phyloP scores from a whole-genome alignment of 2,888 invertebrate genomes.

The Synergus umbraculus region DNA sequence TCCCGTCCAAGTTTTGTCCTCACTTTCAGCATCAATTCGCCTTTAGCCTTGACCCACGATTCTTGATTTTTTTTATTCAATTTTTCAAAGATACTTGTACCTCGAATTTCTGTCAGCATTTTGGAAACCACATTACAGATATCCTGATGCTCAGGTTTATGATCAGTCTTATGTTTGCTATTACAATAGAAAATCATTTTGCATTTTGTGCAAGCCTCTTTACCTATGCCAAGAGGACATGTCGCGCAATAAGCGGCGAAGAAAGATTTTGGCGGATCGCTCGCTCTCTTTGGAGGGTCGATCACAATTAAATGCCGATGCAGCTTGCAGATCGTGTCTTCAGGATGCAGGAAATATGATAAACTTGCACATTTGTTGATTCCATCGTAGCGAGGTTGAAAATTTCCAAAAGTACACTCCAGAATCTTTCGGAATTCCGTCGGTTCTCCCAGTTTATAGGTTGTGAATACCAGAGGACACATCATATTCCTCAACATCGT shows the following conservation, averaged over 20 bases:
- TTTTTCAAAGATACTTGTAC: constrained; percentile 42
- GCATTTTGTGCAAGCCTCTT: background rate
- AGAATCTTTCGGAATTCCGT: background rate
- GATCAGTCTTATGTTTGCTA: background rate
- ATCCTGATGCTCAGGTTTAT: background rate
- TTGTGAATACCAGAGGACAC: background rate
- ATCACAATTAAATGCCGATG: background rate
- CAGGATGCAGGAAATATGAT: too few species aligned
- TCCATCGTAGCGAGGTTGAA: background rate
- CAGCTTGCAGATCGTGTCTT: background rate
- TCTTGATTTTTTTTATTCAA: constrained; percentile 16
- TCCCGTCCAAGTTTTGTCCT: constrained; percentile 53
- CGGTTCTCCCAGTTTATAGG: background rate
- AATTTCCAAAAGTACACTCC: background rate
- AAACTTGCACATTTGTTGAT: background rate
- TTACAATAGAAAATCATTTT: background rate
- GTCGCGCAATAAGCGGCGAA: background rate
- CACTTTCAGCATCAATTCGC: constrained; percentile 57
- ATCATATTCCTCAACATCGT: background rate
- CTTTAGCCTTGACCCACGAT: constrained; percentile 56
- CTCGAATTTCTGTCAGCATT: constrained; percentile 43
- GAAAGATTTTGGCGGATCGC: background rate
- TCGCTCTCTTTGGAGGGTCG: background rate
- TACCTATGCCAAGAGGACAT: background rate
- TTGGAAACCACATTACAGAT: constrained; percentile 20